Base-by-base conservation (phyloP, 2,888 invertebrate species). In the Cryptosula pallasiana region DNA sequence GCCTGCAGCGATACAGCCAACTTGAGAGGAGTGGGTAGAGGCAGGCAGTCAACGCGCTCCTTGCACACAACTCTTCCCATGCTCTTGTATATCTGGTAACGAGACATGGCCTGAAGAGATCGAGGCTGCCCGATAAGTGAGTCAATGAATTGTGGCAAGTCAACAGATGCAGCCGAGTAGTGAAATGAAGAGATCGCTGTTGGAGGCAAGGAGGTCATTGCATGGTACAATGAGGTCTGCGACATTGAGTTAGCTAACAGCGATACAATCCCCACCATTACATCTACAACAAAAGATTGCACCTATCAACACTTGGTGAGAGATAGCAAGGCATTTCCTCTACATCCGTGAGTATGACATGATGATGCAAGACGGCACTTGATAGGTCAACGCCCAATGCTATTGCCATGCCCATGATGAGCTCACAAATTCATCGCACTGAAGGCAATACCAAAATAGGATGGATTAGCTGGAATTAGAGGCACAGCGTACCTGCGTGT, bases 201-300 rank as follows among this genome's bases (percentile, higher is more conserved):
- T 13, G 45, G 9, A 13, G 45, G 20, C 45, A 45, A 13, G 45
- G 45, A 5, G 20, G 45, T 20, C 5, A 45, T 5, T 13, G 45
- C 45, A 13, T 5, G 5, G 45, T 5, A 45, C 45, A 45, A 5
- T 20, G 45, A 45, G 5, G 45, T 13, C 45, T 45, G 45, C 27
- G 63, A 63, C 63, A 63, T 63, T 27, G 25, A 32, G 63, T n/a
- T 63, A 27, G 25, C 32, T 5, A 63, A 32, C 63, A 63, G 32
- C 63, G 32, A n/a, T 32, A 63, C 63, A 25, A 63, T 32, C 27
- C 32, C n/a, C 63, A 29, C 32, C 63, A 63, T 63, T 32, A 13
- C 5, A 63, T 27, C 63, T 63, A 57, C 57, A 57, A 45, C 45
- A 45, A 45, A 45, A 20, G n/a, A n/a, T n/a, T n/a, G n/a, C n/a